phyloP scores from a whole-genome alignment of 2,888 invertebrate species.

The Zelleria hepariella region DNA sequence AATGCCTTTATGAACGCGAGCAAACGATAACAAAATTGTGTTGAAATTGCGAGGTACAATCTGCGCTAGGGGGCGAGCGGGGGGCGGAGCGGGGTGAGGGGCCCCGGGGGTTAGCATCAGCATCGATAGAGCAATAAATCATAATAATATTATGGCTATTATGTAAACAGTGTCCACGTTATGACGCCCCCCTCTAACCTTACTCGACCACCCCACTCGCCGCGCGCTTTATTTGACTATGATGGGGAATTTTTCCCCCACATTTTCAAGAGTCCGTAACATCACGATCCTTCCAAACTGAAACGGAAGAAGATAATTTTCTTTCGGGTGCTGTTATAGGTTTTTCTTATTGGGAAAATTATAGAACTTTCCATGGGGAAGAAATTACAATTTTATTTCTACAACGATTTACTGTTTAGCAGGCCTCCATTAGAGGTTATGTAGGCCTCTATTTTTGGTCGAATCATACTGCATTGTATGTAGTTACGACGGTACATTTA shows the following conservation, averaged over 20 bases:
- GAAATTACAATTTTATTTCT: not conserved
- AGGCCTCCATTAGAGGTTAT: not conserved
- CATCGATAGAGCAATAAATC: slow-evolving; percentile 67
- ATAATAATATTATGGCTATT: slow-evolving; percentile 62
- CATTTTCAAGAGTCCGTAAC: not conserved
- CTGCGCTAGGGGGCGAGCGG: not conserved
- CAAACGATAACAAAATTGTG: slow-evolving; percentile 48
- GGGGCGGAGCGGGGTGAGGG: not conserved
- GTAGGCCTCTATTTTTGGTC: not conserved
- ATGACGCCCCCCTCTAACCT: slow-evolving; percentile 25
- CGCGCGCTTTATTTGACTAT: slow-evolving; percentile 23
- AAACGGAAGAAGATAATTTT: not conserved
- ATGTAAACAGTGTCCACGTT: slow-evolving; percentile 52
- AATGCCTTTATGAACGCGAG: slow-evolving; percentile 43
- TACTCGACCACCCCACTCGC: slow-evolving; percentile 24
- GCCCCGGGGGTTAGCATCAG: slow-evolving; percentile 21
- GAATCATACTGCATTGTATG: not conserved
- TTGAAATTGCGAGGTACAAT: slow-evolving; percentile 35
- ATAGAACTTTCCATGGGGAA: too few species aligned
- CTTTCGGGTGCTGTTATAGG: not conserved
- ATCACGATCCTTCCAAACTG: not conserved
- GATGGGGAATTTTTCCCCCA: not conserved
- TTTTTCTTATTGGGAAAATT: not conserved
- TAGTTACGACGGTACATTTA: too few species aligned
- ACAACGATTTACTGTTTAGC: not conserved